phyloP scores from a whole-genome alignment of 2,113 vertebrate species.

The Thamnophis sirtalis region DNA sequence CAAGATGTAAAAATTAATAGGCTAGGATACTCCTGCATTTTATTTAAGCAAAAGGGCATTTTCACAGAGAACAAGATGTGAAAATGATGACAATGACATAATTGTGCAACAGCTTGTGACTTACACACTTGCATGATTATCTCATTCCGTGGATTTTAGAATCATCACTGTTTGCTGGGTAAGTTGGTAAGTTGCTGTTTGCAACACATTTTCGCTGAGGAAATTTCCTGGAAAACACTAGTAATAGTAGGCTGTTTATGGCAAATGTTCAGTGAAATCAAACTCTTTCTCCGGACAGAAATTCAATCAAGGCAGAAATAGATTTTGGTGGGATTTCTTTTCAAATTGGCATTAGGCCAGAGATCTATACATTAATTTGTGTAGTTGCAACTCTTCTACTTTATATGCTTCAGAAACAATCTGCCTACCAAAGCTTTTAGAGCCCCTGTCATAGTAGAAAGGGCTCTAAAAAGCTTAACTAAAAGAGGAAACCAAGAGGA shows the following conservation, averaged over 20 bases:
- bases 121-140: not conserved
- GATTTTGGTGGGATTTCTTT: constrained; percentile 43
- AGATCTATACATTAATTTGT: constrained; percentile 51
- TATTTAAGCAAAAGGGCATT: not conserved
- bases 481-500: not conserved
- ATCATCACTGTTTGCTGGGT: not conserved
- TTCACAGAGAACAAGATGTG: not conserved
- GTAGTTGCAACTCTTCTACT: constrained; percentile 25
- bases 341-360: constrained; percentile 29
- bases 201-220: not conserved
- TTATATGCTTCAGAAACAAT: constrained; percentile 37
- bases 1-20: not conserved
- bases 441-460: not conserved
- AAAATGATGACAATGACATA: not conserved
- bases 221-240: not conserved
- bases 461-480: not conserved
- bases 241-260: constrained; percentile 33
- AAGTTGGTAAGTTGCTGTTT: not conserved
- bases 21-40: not conserved
- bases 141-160: not conserved
- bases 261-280: constrained; percentile 27
- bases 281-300: constrained; percentile 35
- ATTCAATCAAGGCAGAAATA: constrained; percentile 3
- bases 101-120: not conserved
- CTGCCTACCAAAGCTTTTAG: constrained; percentile 35